Base-by-base conservation (phyloP, 2,888 invertebrate species). In the Agriopis marginaria region DNA sequence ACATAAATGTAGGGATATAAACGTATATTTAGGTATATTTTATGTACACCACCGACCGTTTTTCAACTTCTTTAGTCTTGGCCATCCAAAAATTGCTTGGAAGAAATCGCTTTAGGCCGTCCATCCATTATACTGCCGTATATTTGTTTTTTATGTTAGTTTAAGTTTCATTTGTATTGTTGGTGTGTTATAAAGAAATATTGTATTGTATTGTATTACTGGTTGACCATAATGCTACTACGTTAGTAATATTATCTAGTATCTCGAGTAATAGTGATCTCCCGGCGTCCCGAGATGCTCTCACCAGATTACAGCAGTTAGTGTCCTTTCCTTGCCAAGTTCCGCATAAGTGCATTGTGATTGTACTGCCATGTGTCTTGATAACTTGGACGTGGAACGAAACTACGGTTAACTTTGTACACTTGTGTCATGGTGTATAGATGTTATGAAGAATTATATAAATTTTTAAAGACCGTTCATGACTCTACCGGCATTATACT, bases 281-380 rank as follows among this genome's bases (percentile, higher is more conserved):
- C 44, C 14, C n/a, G 69, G 39, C 14, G 49, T 40, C 40, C 47
- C 45, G 50, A n/a, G 62, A 50, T 68, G 60, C 63, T 49, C 54
- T 68, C 42, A 40, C 49, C 32, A 54, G 63, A 61, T 69, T 69
- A 65, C 53, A 68, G 61, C 47, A 50, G 56, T 63, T 51, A 61
- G 63, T 53, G 53, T 44, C 45, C n/a, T n/a, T n/a, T n/a, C 4
- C 10, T 47, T 62, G 67, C 65, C 69, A 69, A 69, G 65, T 61
- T 58, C 40, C 23, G 14, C 68, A 51, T 69, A 65, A 65, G 62
- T 69, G 62, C 40, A 69, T 65, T 69, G 69, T 62, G 69, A 69
- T 62, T 61, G 62, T 62, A 58, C 44, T 42, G 45, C 44, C 69
- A 62, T 62, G 61, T 62, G 61, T 69, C 65, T 65, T 69, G 64